Evolutionary conservation across 2,113 vertebrate species (phyloP).

Genomic region (Oryctolagus cuniculus): DNA sequence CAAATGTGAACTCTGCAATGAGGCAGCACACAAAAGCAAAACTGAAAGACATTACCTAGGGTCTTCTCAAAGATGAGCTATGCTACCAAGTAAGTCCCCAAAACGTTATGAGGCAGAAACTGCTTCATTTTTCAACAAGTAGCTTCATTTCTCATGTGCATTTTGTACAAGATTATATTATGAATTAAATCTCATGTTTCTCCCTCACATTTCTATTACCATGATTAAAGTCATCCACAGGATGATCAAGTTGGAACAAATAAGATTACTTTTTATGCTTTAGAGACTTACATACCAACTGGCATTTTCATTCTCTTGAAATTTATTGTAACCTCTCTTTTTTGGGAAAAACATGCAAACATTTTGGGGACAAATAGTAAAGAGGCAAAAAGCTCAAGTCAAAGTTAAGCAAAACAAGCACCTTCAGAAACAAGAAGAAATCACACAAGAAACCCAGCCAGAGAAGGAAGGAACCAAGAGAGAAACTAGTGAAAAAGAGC

Average conservation of each 20-base stretch:
- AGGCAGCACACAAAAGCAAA: slow-evolving; percentile 22
- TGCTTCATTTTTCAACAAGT: slow-evolving; percentile 59
- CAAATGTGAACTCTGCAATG: neutral
- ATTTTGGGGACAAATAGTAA: slow-evolving; percentile 2
- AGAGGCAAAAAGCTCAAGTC: neutral
- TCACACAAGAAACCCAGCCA: neutral
- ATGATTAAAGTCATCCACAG: slow-evolving; percentile 48
- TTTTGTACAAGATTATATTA: slow-evolving; percentile 58
- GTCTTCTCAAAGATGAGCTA: slow-evolving; percentile 11
- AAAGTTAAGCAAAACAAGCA: slow-evolving; percentile 12
- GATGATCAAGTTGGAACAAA: slow-evolving; percentile 72
- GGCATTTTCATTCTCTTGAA: slow-evolving; percentile 71
- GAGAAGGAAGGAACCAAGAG: neutral
- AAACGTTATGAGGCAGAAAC: slow-evolving; percentile 7
- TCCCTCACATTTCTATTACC: slow-evolving; percentile 76
- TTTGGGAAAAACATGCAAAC: slow-evolving; percentile 25
- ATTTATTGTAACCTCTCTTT: slow-evolving; percentile 49
- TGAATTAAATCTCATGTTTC: slow-evolving; percentile 81
- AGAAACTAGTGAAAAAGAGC: neutral
- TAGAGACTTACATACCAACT: slow-evolving; percentile 80
- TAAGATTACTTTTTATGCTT: slow-evolving; percentile 69
- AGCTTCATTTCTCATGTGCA: slow-evolving; percentile 47
- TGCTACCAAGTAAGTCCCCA: slow-evolving; percentile 32
- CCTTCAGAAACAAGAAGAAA: slow-evolving; percentile 36
- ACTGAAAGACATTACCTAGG: neutral